Evolutionary conservation across 2,888 invertebrate genomes (phyloP), one percentile per base, ranked within the genome.

Genomic region (Aethes cnicana): DNA sequence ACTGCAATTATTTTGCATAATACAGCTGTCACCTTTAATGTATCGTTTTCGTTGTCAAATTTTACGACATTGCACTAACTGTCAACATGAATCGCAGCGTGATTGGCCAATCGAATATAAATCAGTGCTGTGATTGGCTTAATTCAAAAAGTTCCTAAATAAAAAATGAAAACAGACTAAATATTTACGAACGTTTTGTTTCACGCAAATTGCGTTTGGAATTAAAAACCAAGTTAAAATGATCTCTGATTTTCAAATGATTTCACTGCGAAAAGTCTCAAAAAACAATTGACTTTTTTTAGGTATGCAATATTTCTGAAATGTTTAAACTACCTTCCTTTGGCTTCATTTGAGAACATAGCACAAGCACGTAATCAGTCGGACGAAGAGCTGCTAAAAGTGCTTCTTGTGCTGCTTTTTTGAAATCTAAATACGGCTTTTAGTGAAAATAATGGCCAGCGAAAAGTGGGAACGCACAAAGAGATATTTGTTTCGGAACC

Each of bases 381-480:
- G n/a, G n/a, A n/a, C n/a, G n/a, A n/a, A n/a, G n/a, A n/a, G n/a
- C n/a, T n/a, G n/a, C n/a, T n/a, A n/a, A n/a, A n/a, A n/a, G n/a
- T n/a, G n/a, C n/a, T n/a, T n/a, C n/a, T n/a, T n/a, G n/a, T n/a
- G n/a, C n/a, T n/a, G n/a, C n/a, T n/a, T n/a, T n/a, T n/a, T n/a
- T n/a, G n/a, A n/a, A n/a, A n/a, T n/a, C n/a, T n/a, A n/a, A n/a
- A n/a, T 14, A 32, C 7, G 7, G 5, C 11, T 8, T 28, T 28
- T 7, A 9, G 17, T 1, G 26, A 28, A 26, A 4, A 28, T 42
- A 23, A 9, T n/a, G 7, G 4, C 4, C 12, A 32, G 14, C 7
- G 50, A 50, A 8, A 11, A 25, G 32, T 50, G 50, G 50, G 50
- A 50, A 9, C 43, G 44, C 17, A 50, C 36, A 4, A 44, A 17